Evolutionary conservation across 2,888 invertebrate species (phyloP), one percentile per base, ranked within the genome.

Genomic region (Pyrrhia umbra): DNA sequence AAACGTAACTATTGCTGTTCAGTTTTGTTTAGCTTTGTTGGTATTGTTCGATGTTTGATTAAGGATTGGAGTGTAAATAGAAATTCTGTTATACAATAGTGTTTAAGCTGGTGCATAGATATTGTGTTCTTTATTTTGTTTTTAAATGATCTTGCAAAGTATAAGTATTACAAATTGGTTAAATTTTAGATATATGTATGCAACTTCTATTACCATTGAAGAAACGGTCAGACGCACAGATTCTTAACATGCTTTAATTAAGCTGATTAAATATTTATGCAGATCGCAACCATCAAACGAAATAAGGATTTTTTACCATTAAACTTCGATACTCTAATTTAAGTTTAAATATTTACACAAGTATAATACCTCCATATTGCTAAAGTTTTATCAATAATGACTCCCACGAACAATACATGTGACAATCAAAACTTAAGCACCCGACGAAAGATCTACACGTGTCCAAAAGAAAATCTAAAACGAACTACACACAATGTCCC

Each of bases 1-100:
- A 91, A 92, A 89, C 86, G 88, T 81, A 89, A 90, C 91, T 89
- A 88, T 83, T 83, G 83, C 78, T 88, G 87, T 87, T 85, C 85
- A 82, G 83, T 87, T 84, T 81, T 85, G 85, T 88, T 87, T 84
- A 87, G 78, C 81, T 85, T 84, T 83, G 81, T 82, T 79, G 61
- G 71, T 75, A 82, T 81, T 77, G 67, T 74, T 56, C 64, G 40
- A 76, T 82, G 76, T 83, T 85, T 83, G 78, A 77, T 77, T 74
- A 81, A 69, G 77, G 77, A 79, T 84, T 83, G 72, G 68, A 70
- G 71, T 78, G 72, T 75, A 58, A 75, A 76, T 69, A 55, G 58
- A 57, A 66, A 76, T 63, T 50, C 21, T 51, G 45, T 67, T 63
- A 77, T 79, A 70, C 51, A 59, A 58, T 65, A 16, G 59, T 64